Conservation (phyloP, 2,888 invertebrate genomes). For the Philaethria dido region DNA sequence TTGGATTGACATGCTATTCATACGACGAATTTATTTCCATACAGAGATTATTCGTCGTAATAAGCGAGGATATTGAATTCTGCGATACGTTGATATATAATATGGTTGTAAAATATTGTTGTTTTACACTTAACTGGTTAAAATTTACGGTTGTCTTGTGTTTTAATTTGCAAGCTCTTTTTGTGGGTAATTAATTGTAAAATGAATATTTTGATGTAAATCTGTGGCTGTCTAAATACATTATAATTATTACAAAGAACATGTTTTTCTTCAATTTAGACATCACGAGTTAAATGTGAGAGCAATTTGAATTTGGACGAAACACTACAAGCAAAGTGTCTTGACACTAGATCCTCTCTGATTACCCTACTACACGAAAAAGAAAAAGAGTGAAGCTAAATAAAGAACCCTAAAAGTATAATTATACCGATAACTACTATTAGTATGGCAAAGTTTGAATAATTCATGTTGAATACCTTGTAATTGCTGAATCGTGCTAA, state of each 20-base stretch:
- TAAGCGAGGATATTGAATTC: slow-evolving; percentile 40
- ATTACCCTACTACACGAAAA: no score
- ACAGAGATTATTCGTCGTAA: slow-evolving; percentile 39
- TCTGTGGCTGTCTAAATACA: no score
- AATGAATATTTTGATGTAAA: not conserved
- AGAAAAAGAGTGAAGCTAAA: no score
- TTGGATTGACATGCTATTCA: slow-evolving; percentile 46
- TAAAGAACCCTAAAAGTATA: no score
- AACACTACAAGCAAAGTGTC: no score
- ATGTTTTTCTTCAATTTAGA: no score
- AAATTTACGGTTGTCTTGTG: not conserved
- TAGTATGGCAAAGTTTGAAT: slow-evolving; percentile 41
- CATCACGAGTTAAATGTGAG: no score
- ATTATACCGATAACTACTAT: slow-evolving; percentile 31
- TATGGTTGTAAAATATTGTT: slow-evolving; percentile 30
- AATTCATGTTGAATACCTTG: slow-evolving; percentile 44
- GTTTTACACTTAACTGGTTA: slow-evolving; percentile 7
- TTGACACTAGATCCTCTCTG: no score
- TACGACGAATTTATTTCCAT: slow-evolving; percentile 42
- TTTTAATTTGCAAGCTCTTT: not conserved
- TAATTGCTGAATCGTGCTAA: slow-evolving; percentile 47
- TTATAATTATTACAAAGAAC: no score
- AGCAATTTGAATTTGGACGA: no score
- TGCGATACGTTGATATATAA: slow-evolving; percentile 24
- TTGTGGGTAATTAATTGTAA: slow-evolving; percentile 40